Conservation (phyloP, 2,113 vertebrate species). For the Agapornis roseicollis region DNA sequence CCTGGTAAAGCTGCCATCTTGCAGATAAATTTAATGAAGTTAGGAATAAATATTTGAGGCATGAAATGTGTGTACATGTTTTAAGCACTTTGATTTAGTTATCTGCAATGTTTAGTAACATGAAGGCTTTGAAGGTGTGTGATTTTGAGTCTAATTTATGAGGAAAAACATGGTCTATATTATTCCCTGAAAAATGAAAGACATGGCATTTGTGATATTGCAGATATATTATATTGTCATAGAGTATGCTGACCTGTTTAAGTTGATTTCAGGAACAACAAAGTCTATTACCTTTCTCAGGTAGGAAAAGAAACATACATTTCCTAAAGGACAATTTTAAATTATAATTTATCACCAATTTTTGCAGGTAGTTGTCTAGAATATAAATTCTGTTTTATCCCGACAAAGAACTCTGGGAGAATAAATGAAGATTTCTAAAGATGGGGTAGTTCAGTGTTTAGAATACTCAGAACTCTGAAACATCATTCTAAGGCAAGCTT, state of each 20-base stretch:
- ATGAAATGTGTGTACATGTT: background rate
- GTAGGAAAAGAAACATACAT: background rate
- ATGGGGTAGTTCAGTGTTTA: background rate
- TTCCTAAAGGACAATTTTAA: background rate
- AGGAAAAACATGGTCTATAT: background rate
- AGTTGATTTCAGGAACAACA: background rate
- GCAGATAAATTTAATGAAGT: background rate
- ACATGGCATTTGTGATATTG: background rate
- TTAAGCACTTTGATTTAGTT: background rate
- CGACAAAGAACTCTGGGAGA: background rate
- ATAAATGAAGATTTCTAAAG: background rate
- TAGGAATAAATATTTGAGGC: background rate
- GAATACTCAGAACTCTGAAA: background rate
- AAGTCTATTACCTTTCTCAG: background rate
- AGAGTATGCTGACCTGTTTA: background rate
- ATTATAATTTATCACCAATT: background rate
- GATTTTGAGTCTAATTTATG: background rate
- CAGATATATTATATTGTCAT: background rate
- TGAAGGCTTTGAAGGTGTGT: background rate
- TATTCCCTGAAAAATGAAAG: background rate
- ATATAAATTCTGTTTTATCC: background rate
- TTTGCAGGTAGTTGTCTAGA: background rate
- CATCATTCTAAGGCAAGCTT: fast-evolving
- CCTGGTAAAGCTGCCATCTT: background rate
- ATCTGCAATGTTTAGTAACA: background rate